Percentiles rank a stretch among this genome's conserved stretches.
Evolutionary conservation across 2,113 vertebrate species (phyloP).

Genomic region (Cryptoleucopteryx plumbea): DNA sequence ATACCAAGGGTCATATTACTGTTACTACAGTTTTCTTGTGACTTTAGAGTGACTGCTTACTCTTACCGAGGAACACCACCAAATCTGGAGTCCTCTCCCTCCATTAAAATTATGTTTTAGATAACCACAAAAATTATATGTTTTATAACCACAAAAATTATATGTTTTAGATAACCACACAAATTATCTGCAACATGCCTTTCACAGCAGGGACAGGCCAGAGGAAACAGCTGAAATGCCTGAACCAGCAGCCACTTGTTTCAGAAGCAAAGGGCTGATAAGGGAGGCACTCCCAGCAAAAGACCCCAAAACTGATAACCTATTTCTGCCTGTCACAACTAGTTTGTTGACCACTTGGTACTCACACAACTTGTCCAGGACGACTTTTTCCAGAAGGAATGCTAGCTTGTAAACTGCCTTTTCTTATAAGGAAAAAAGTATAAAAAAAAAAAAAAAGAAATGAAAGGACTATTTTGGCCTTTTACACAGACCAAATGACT

Average conservation of each 20-base stretch:
- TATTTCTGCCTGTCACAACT: not conserved
- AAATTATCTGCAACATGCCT: not conserved
- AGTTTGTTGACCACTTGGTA: not conserved
- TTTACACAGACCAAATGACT: not conserved
- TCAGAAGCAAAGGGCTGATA: not conserved
- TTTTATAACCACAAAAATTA: not conserved
- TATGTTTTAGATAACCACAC: not conserved
- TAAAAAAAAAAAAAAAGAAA: not conserved
- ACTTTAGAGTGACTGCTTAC: not conserved
- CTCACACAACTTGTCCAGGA: not conserved
- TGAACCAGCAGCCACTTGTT: not conserved
- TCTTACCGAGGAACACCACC: fast-evolving
- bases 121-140: not conserved
- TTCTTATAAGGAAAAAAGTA: not conserved
- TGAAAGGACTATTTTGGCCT: not conserved
- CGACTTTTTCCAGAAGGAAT: not conserved
- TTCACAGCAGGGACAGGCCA: not conserved
- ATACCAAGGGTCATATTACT: not conserved
- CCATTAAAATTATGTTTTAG: not conserved
- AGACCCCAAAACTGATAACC: not conserved
- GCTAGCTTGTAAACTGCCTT: not conserved
- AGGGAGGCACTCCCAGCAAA: not conserved
- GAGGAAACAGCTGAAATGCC: not conserved
- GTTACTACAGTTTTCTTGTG: not conserved
- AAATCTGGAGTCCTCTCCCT: not conserved